Base-by-base conservation (phyloP, 1,140 invertebrate species). In the Trichogramma pretiosum region DNA sequence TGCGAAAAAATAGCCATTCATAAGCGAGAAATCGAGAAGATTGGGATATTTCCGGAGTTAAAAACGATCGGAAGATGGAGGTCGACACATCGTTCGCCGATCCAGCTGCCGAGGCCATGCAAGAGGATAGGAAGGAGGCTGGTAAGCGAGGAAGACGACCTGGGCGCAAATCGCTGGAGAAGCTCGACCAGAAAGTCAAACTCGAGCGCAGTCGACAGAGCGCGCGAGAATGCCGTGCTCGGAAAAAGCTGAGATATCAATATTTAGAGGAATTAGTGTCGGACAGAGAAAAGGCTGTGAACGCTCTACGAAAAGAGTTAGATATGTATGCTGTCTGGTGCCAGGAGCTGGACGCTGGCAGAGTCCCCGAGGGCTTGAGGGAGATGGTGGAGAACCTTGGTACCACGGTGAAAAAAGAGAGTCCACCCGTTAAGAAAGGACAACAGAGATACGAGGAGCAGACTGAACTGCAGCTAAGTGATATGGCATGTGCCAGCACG, bases 171-270 rank as follows among this genome's bases (percentile, higher is more conserved):
- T 82, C 84, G 53, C 79, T 82, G 54, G 86, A 91, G 58, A 95
- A 92, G 76, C 80, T 90, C 64, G 92, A 96, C 72, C 88, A 93
- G 75, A 92, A 89, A 77, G 88, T 89, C 28, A 95, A 94, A 79
- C 77, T 96, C 53, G 93, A 98, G 73, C 79, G 93, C 41, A 97
- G 93, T 70, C 78, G 93, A 54, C 93, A 98, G 76, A 95, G 91
- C 76, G 94, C 94, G 51, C 78, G 93, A 58, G 94, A 98, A 76
- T 98, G 93, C 68, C 81, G 94, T 55, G 93, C 93, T 28, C 77
- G 94, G 32, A 98, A 98, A 74, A 98, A 98, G 63, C 77, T 98
- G 32, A 79, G 94, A 19, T 96, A 97, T 69, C 93, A 98, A 70
- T 98, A 98, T 68, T 75, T 98, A 43, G 94, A 98, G 70, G 93